These are phyloP conservation scores for Xanthia icteritia DNA, from an alignment of 2,888 invertebrate species.

Conservation along the genomic window DNA sequence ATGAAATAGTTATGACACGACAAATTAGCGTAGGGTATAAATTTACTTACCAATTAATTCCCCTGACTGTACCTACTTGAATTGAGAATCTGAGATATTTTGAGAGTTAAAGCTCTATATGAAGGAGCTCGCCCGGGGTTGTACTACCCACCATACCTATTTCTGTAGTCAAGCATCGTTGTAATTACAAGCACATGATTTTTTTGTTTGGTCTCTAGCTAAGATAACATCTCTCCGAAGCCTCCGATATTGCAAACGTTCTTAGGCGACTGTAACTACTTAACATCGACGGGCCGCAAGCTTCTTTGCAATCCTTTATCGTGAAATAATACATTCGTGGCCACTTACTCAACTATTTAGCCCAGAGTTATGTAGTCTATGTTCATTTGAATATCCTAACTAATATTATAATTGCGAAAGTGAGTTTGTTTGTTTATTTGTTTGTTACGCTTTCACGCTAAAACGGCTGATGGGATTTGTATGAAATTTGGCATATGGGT, in stretches of 20 bases:
- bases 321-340: background rate
- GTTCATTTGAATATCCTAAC: background rate
- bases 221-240: background rate
- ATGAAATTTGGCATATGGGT: too few relatives aligned
- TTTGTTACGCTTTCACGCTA: too few relatives aligned
- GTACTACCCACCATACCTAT: background rate
- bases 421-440: too few relatives aligned
- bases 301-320: background rate
- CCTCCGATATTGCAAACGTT: background rate
- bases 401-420: background rate
- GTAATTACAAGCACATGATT: background rate
- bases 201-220: constrained; percentile 3
- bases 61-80: background rate
- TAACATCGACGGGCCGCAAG: background rate
- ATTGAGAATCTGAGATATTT: background rate
- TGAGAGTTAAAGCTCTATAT: background rate
- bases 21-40: background rate
- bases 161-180: background rate
- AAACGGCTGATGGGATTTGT: too few relatives aligned
- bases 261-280: background rate
- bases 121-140: background rate
- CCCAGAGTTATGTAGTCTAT: background rate
- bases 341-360: background rate
- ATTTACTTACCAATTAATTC: background rate
- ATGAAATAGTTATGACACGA: background rate